phyloP scores from a whole-genome alignment of 2,888 invertebrate genomes.

The Blomia tropicalis region DNA sequence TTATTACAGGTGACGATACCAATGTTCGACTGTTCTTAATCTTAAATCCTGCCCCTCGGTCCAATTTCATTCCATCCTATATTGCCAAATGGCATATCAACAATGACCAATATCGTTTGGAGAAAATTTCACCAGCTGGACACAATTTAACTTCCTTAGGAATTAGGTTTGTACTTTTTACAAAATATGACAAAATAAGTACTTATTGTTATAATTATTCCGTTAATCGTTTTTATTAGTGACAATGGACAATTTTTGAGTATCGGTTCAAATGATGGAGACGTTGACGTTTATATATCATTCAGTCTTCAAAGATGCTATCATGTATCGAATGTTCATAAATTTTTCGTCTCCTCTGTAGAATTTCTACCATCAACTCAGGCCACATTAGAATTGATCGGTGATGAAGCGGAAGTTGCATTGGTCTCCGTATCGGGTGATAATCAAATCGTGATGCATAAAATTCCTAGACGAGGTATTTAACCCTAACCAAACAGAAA shows the following conservation, averaged over 20 bases:
- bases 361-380: constrained; percentile 58
- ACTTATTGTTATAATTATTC: constrained; percentile 33
- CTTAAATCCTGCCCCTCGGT: constrained; percentile 58
- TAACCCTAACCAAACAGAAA: neutral
- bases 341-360: constrained; percentile 90
- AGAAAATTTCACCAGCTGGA: constrained; percentile 44
- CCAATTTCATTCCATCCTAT: constrained; percentile 43
- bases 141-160: constrained; percentile 64
- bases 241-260: constrained; percentile 84
- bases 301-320: constrained; percentile 75
- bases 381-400: constrained; percentile 33
- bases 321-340: constrained; percentile 67
- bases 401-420: constrained; percentile 53
- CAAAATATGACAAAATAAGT: neutral
- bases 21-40: constrained; percentile 48
- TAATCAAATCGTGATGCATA: constrained; percentile 76
- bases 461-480: constrained; percentile 45
- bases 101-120: constrained; percentile 41
- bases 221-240: constrained; percentile 36
- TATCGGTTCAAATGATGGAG: constrained; percentile 82
- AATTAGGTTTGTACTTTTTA: constrained; percentile 40
- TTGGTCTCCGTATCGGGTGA: constrained; percentile 88
- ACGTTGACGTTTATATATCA: constrained; percentile 71
- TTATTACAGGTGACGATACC: constrained; percentile 50
- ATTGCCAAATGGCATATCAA: constrained; percentile 61